Conservation (phyloP, 2,113 vertebrate genomes). For the Mustelus asterias region DNA sequence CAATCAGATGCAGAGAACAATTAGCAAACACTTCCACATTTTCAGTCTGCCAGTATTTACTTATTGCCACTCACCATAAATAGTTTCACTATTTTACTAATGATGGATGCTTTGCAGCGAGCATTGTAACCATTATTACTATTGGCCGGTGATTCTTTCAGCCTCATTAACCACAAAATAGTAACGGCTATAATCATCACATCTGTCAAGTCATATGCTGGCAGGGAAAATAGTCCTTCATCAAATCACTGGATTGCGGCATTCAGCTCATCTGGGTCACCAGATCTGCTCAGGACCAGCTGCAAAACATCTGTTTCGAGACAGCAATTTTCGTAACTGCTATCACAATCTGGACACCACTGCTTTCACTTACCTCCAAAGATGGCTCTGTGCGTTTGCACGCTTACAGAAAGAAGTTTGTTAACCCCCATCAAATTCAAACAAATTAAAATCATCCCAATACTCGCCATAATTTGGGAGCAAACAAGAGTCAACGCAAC, state of each 20-base stretch:
- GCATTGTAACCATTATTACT: background rate
- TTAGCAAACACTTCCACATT: background rate
- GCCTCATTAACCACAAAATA: constrained; percentile 28
- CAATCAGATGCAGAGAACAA: background rate
- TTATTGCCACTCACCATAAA: background rate
- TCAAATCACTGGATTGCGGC: background rate
- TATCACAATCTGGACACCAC: background rate
- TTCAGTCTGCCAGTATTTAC: background rate
- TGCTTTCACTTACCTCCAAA: background rate
- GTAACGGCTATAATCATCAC: constrained; percentile 1
- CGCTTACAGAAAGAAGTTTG: background rate
- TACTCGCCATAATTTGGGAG: background rate
- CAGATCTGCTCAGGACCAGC: background rate
- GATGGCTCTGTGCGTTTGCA: background rate
- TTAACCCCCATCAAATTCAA: background rate
- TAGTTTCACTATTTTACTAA: background rate
- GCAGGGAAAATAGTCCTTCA: background rate
- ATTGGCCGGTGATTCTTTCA: constrained; percentile 6
- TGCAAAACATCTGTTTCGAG: background rate
- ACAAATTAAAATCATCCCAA: background rate
- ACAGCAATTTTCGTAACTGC: background rate
- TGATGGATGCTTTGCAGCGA: constrained; percentile 18
- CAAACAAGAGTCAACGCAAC: background rate
- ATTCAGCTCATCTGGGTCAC: background rate
- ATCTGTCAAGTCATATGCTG: background rate